A percentile compares a stretch with the other conserved stretches of the same genome.
These are phyloP conservation scores for Oscheius myriophilus DNA, from an alignment of 2,888 invertebrate genomes.

Conservation along the genomic window DNA sequence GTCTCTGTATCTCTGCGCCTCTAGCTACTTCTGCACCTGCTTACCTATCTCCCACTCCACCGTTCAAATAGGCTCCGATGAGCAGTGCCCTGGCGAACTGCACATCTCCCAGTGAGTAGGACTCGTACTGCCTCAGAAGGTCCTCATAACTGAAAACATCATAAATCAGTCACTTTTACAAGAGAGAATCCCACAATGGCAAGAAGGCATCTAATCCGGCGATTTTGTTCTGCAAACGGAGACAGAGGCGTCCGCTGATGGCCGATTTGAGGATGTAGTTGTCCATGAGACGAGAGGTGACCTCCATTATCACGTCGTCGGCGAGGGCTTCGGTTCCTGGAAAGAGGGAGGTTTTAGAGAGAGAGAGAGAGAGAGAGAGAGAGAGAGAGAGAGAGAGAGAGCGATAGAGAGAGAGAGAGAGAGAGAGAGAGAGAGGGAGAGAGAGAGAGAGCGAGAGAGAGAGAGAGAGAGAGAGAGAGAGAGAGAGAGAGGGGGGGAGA, in stretches of 20 bases:
- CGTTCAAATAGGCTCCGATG: constrained; percentile 47
- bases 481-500: neutral
- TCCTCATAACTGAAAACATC: constrained; percentile 60
- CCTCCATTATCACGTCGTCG: constrained; percentile 47
- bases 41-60: constrained; percentile 38
- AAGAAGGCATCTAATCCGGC: constrained; percentile 65
- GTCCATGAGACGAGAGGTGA: constrained; percentile 40
- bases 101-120: constrained; percentile 54
- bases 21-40: no score
- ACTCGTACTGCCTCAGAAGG: constrained; percentile 55
- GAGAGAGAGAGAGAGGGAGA: no score
- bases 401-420: no score
- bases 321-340: constrained; percentile 52
- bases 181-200: constrained; percentile 56
- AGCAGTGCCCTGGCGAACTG: constrained; percentile 47
- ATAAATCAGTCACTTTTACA: neutral
- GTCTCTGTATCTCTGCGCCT: no score
- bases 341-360: neutral
- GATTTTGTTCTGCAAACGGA: constrained; percentile 50
- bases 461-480: neutral
- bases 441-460: no score
- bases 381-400: neutral
- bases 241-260: constrained; percentile 39
- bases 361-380: no score
- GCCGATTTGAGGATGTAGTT: constrained; percentile 46